Evolutionary conservation across 2,113 vertebrate genomes (phyloP).

Genomic region (Tupaia tana): DNA sequence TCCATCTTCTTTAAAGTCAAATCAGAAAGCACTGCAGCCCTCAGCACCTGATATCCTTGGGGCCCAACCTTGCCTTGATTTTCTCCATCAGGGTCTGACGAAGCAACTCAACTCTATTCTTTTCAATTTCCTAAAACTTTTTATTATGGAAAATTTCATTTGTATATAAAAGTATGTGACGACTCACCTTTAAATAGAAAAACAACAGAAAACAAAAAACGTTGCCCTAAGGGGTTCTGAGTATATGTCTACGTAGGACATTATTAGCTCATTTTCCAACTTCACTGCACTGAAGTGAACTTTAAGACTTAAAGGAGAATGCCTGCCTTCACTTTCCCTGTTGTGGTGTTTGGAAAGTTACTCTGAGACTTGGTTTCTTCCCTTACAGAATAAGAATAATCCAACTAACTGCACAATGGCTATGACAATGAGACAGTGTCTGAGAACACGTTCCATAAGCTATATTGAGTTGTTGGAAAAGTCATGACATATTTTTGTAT

Average conservation of each 20-base stretch:
- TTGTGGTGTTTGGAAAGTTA: no score
- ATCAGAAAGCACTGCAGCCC: background rate
- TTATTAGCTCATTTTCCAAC: background rate
- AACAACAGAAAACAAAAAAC: background rate
- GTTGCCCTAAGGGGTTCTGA: background rate
- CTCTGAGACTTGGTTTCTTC: no score
- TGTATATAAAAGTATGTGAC: background rate
- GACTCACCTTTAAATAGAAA: background rate
- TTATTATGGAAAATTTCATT: background rate
- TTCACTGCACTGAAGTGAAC: background rate
- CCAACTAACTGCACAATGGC: no score
- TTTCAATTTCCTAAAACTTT: background rate
- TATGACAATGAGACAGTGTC: no score
- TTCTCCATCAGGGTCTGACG: background rate
- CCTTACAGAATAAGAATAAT: no score
- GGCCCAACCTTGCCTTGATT: background rate
- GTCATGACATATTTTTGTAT: no score
- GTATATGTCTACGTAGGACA: background rate
- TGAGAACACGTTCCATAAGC: no score
- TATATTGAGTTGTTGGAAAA: no score
- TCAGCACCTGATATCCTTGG: background rate
- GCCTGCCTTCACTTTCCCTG: background rate
- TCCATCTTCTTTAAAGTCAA: constrained; percentile 46
- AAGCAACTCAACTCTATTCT: background rate
- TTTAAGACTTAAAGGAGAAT: background rate